These are phyloP conservation scores for Imbricaverruca yamaguchii DNA, from an alignment of 2,888 invertebrate genomes.

Conservation along the genomic window DNA sequence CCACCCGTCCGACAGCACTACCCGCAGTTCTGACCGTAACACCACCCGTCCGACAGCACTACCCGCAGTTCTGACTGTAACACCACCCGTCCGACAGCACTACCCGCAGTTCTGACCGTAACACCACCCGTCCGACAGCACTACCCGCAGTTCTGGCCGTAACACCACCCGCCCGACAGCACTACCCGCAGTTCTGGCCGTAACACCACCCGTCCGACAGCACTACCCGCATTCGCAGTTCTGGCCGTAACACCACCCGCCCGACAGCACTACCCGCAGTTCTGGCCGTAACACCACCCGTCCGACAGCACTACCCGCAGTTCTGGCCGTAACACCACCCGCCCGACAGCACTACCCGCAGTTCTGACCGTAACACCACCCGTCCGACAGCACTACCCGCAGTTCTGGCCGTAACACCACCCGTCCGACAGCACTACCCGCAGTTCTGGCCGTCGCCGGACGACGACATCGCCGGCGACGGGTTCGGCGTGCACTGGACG, in stretches of 20 bases:
- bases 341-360: slow-evolving; percentile 32
- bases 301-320: slow-evolving; percentile 33
- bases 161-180: slow-evolving; percentile 35
- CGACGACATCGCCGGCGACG: slow-evolving; percentile 36
- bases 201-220: too few species aligned
- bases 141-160: slow-evolving; percentile 38
- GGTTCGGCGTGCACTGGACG: slow-evolving; percentile 33
- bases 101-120: too few species aligned
- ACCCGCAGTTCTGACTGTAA: too few species aligned
- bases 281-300: slow-evolving; percentile 38
- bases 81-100: slow-evolving; percentile 34
- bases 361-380: too few species aligned
- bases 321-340: too few species aligned
- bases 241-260: too few species aligned
- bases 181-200: too few species aligned
- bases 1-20: slow-evolving; percentile 34
- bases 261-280: slow-evolving; percentile 37
- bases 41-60: slow-evolving; percentile 34
- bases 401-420: too few species aligned
- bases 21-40: too few species aligned
- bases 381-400: slow-evolving; percentile 32
- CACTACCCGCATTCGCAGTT: slow-evolving; percentile 20
- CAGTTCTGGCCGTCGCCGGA: slow-evolving; percentile 38
- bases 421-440: slow-evolving; percentile 36
- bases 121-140: slow-evolving; percentile 35